Percentiles rank a stretch among this genome's conserved stretches.
Evolutionary conservation across 2,113 vertebrate species (phyloP).

Genomic region (Megaceryle torquata): DNA sequence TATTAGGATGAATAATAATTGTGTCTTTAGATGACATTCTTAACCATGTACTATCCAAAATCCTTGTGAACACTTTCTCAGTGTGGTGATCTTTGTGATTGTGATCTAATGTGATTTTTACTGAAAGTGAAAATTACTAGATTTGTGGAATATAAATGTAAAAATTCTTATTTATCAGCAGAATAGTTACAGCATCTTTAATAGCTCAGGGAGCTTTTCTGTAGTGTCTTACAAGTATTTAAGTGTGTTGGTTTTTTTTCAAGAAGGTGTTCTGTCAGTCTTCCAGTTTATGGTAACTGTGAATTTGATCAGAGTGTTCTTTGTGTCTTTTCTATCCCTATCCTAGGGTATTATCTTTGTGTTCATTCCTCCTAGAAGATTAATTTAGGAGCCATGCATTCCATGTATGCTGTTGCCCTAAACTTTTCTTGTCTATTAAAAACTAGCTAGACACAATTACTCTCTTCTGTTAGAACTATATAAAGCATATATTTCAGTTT

Average conservation of each 20-base stretch:
- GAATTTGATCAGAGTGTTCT: not conserved
- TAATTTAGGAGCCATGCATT: not conserved
- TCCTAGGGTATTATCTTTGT: not conserved
- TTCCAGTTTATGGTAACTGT: not conserved
- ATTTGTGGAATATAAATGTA: not conserved
- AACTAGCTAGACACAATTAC: not conserved
- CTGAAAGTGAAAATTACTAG: not conserved
- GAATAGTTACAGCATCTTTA: not conserved
- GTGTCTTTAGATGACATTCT: not conserved
- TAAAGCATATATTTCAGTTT: not conserved
- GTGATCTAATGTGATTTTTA: not conserved
- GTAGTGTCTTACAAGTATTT: not conserved
- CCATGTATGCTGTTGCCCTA: not conserved
- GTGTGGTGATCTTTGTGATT: not conserved
- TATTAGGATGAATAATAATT: not conserved
- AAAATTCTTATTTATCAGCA: not conserved
- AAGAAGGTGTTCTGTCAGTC: not conserved
- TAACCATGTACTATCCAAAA: not conserved
- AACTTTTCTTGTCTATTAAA: not conserved
- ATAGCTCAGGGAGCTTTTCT: not conserved
- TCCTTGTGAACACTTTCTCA: not conserved
- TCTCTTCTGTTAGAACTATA: not conserved
- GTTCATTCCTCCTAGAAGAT: not conserved
- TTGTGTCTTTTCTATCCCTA: not conserved
- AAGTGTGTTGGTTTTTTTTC: not conserved